These are phyloP conservation scores for Marasmarcha lunaedactyla DNA, from an alignment of 2,888 invertebrate genomes.

Conservation along the genomic window DNA sequence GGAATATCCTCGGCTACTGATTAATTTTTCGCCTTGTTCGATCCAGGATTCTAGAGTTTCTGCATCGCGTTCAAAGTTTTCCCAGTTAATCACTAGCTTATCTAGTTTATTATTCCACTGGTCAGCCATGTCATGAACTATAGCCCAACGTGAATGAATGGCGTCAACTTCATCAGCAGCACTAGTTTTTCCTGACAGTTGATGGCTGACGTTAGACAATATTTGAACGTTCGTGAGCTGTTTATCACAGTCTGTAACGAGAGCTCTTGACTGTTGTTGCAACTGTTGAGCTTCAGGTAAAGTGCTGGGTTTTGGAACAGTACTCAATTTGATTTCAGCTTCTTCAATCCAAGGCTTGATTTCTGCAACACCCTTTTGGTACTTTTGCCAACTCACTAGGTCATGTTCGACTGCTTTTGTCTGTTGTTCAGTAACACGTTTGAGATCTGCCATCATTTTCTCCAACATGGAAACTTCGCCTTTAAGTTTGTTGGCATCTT, in stretches of 20 bases:
- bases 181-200: slow-evolving; percentile 79
- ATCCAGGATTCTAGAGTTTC: slow-evolving; percentile 85
- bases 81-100: slow-evolving; percentile 83
- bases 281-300: slow-evolving; percentile 86
- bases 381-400: slow-evolving; percentile 86
- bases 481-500: slow-evolving; percentile 80
- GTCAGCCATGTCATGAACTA: slow-evolving; percentile 82
- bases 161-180: slow-evolving; percentile 88
- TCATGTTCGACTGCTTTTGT: slow-evolving; percentile 82
- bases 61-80: slow-evolving; percentile 82
- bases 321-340: slow-evolving; percentile 83
- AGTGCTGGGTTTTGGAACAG: slow-evolving; percentile 80
- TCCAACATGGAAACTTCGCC: slow-evolving; percentile 81
- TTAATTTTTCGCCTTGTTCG: slow-evolving; percentile 72
- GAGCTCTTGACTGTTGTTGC: slow-evolving; percentile 77
- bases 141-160: slow-evolving; percentile 85
- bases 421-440: slow-evolving; percentile 81
- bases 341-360: slow-evolving; percentile 91
- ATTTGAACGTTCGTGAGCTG: slow-evolving; percentile 81
- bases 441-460: slow-evolving; percentile 80
- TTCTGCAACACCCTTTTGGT: slow-evolving; percentile 82
- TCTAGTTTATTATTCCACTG: slow-evolving; percentile 85
- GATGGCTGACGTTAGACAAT: slow-evolving; percentile 79
- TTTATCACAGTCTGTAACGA: slow-evolving; percentile 83
- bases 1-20: slow-evolving; percentile 70